phyloP scores from a whole-genome alignment of 1,140 invertebrate genomes.

The Sycophila sp. region DNA sequence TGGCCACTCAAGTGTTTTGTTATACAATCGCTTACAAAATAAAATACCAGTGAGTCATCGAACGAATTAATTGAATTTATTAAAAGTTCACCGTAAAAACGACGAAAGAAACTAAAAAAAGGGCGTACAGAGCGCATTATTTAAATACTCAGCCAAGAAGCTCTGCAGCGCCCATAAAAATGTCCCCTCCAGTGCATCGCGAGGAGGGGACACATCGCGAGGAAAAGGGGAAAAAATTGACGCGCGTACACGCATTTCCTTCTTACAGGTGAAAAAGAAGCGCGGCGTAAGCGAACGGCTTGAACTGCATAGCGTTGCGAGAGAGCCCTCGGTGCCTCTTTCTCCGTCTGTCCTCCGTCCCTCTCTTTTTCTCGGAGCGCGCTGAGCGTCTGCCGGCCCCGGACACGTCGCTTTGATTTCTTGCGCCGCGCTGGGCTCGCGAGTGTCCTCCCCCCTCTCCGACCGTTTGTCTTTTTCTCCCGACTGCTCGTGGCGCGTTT shows the following conservation, averaged over 20 bases:
- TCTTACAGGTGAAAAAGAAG: neutral
- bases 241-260: neutral
- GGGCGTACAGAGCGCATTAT: too few relatives aligned
- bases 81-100: too few relatives aligned
- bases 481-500: conserved; percentile 37
- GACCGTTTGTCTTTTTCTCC: conserved; percentile 34
- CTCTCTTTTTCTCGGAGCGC: neutral
- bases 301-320: neutral
- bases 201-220: neutral
- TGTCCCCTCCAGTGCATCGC: too few relatives aligned
- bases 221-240: neutral
- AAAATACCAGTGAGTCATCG: too few relatives aligned
- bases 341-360: neutral
- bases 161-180: too few relatives aligned
- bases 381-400: conserved; percentile 34
- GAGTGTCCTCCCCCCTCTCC: conserved; percentile 24
- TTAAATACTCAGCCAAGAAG: too few relatives aligned
- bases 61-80: too few relatives aligned
- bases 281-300: too few relatives aligned
- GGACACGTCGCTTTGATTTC: conserved; percentile 40
- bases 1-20: too few relatives aligned
- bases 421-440: conserved; percentile 43
- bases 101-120: too few relatives aligned
- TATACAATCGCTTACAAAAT: too few relatives aligned
- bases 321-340: too few relatives aligned